phyloP scores from a whole-genome alignment of 1,140 invertebrate genomes.

The Zaprionus inermis region DNA sequence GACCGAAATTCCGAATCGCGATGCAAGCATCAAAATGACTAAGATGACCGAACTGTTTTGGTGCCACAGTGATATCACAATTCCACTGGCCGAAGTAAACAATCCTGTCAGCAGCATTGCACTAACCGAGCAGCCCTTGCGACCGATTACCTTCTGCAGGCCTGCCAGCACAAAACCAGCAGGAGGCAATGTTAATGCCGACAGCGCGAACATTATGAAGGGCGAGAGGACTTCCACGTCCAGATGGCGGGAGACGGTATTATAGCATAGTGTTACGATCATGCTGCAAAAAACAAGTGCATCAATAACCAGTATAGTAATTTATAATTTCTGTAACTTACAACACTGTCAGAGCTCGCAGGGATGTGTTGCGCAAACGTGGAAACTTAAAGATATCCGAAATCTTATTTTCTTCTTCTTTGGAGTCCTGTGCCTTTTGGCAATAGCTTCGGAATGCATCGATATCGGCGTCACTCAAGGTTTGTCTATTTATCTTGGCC shows the following conservation, averaged over 20 bases:
- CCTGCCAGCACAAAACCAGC: conserved; percentile 85
- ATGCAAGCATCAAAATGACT: conserved; percentile 79
- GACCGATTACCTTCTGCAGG: conserved; percentile 85
- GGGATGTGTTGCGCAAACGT: conserved; percentile 43
- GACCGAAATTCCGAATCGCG: conserved; percentile 87
- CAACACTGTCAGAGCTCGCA: conserved; percentile 47
- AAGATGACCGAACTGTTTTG: conserved; percentile 46
- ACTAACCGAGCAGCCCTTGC: conserved; percentile 85
- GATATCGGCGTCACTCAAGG: conserved; percentile 81
- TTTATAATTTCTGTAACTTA: conserved; percentile 29
- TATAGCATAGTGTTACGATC: conserved; percentile 86
- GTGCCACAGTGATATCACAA: conserved; percentile 48
- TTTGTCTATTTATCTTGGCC: conserved; percentile 85
- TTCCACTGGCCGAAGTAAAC: conserved; percentile 52
- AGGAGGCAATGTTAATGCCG: conserved; percentile 85
- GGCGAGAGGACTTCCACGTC: conserved; percentile 85
- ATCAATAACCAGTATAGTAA: background rate
- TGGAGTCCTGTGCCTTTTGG: conserved; percentile 20
- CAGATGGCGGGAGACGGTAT: conserved; percentile 86
- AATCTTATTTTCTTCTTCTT: conserved; percentile 68
- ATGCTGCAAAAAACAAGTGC: conserved; percentile 81
- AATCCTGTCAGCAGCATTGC: conserved; percentile 80
- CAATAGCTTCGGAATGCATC: conserved; percentile 80
- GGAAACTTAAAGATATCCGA: conserved; percentile 49
- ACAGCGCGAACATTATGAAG: conserved; percentile 85